Percentiles rank a stretch among this genome's conserved stretches.
These are phyloP conservation scores for Petrophora chlorosata DNA, from an alignment of 2,888 invertebrate genomes.

Conservation along the genomic window DNA sequence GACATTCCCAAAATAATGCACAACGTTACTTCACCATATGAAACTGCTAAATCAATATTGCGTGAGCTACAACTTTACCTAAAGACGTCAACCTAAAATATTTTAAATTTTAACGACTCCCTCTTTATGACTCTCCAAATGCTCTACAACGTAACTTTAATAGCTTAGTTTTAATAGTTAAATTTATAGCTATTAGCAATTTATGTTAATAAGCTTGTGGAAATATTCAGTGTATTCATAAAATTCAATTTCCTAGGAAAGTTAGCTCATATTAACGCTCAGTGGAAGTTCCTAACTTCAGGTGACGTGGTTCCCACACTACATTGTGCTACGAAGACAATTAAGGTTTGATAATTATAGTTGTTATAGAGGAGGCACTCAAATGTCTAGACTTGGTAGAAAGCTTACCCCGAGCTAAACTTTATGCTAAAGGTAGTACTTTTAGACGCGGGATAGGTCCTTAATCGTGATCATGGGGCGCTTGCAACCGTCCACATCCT, in stretches of 20 bases:
- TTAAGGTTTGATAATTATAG: conserved; percentile 11
- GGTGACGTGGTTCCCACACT: conserved; percentile 76
- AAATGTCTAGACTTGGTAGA: neutral
- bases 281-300: conserved; percentile 61
- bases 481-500: too few species aligned
- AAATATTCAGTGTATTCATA: conserved; percentile 59
- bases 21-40: neutral
- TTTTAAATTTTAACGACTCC: conserved; percentile 14
- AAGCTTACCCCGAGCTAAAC: too few species aligned
- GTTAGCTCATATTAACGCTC: conserved; percentile 34
- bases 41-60: conserved; percentile 11
- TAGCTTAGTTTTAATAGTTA: conserved; percentile 17
- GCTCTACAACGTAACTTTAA: neutral
- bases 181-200: conserved; percentile 30
- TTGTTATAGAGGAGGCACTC: conserved; percentile 17
- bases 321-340: conserved; percentile 42
- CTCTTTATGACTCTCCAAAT: conserved; percentile 11
- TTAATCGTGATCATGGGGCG: too few species aligned
- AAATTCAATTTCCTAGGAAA: conserved; percentile 28
- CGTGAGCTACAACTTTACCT: conserved; percentile 7
- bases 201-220: conserved; percentile 38
- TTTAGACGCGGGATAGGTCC: too few species aligned
- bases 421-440: too few species aligned
- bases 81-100: conserved; percentile 3
- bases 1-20: neutral